These are phyloP conservation scores for Lycia hirtaria DNA, from an alignment of 2,888 invertebrate species.

Conservation along the genomic window DNA sequence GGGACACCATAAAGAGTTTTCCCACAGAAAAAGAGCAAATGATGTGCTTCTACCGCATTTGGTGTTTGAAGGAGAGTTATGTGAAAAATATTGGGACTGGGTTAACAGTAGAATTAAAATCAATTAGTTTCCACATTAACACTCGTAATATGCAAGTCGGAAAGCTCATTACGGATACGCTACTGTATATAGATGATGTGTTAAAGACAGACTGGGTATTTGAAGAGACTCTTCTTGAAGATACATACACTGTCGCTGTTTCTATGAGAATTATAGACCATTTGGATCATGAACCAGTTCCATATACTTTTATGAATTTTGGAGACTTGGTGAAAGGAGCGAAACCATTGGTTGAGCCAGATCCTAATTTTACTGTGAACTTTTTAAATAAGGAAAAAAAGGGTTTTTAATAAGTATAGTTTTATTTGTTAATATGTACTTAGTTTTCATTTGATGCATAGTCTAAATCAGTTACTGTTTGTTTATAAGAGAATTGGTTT, in stretches of 20 bases:
- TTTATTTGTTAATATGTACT: background rate
- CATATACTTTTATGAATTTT: slow-evolving; percentile 85
- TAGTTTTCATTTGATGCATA: background rate
- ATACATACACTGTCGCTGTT: slow-evolving; percentile 92
- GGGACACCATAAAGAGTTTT: slow-evolving; percentile 88
- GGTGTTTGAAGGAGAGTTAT: slow-evolving; percentile 98
- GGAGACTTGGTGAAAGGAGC: slow-evolving; percentile 86
- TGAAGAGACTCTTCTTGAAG: slow-evolving; percentile 92
- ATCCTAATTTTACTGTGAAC: slow-evolving; percentile 81
- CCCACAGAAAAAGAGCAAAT: slow-evolving; percentile 88
- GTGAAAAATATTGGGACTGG: slow-evolving; percentile 96
- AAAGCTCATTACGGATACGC: slow-evolving; percentile 86
- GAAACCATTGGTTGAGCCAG: slow-evolving; percentile 70
- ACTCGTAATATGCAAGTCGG: slow-evolving; percentile 78
- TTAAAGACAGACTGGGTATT: slow-evolving; percentile 89
- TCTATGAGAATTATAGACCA: slow-evolving; percentile 79
- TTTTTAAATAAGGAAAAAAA: slow-evolving; percentile 86
- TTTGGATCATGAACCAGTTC: slow-evolving; percentile 42
- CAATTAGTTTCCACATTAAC: slow-evolving; percentile 90
- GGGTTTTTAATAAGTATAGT: slow-evolving; percentile 40
- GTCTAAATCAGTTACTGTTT: too few relatives aligned
- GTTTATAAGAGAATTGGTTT: background rate
- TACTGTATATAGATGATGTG: slow-evolving; percentile 86
- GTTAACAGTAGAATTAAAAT: slow-evolving; percentile 90
- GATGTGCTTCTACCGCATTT: slow-evolving; percentile 93